Evolutionary conservation across 2,888 invertebrate genomes (phyloP).

Genomic region (Onthophagus sagittarius): DNA sequence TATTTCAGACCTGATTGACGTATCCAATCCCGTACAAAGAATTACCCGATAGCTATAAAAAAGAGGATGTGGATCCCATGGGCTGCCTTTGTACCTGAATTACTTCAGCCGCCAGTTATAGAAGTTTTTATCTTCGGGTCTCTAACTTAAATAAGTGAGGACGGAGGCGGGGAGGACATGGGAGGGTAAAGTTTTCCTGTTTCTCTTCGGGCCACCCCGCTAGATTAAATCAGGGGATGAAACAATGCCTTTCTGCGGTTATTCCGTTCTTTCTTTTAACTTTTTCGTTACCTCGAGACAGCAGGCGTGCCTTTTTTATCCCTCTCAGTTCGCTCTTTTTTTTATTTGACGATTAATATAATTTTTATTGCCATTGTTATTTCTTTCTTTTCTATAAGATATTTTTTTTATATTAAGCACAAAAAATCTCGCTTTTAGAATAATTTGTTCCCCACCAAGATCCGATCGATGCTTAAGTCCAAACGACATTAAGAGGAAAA

Average conservation of each 20-base stretch:
- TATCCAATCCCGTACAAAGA: neutral
- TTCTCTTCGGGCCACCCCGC: conserved; percentile 27
- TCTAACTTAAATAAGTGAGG: conserved; percentile 33
- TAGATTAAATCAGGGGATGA: conserved; percentile 33
- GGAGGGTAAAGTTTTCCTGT: conserved; percentile 31
- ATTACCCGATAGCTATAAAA: neutral
- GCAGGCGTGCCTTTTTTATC: neutral
- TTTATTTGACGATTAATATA: neutral
- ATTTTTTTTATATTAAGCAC: no score
- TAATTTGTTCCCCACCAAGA: no score
- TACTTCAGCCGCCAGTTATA: conserved; percentile 28
- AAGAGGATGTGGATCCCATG: neutral
- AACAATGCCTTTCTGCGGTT: conserved; percentile 29
- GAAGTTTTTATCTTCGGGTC: conserved; percentile 37
- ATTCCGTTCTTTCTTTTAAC: neutral
- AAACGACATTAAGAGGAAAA: no score
- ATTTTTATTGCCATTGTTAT: neutral
- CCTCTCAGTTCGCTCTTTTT: neutral
- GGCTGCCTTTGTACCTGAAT: neutral
- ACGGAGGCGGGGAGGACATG: conserved; percentile 19
- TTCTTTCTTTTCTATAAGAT: neutral
- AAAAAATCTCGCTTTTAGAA: no score
- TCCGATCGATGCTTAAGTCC: no score
- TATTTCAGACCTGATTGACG: neutral
- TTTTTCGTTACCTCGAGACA: neutral